Evolutionary conservation across 2,888 invertebrate species (phyloP).

Genomic region (Dryadula phaetusa): DNA sequence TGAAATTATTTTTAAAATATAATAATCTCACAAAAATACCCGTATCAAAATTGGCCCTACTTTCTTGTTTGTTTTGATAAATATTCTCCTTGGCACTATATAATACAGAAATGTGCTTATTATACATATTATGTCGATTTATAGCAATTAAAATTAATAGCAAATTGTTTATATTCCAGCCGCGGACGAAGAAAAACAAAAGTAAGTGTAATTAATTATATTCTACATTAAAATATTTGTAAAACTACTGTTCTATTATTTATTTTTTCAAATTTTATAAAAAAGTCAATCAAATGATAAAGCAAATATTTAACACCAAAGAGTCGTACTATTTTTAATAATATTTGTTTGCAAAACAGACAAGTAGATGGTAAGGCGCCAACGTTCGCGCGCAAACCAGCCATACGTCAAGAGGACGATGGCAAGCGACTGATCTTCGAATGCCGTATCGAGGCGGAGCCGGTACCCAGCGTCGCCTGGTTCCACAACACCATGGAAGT

Average conservation of each 20-base stretch:
- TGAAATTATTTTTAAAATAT: too few relatives aligned
- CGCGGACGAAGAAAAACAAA: slow-evolving; percentile 97
- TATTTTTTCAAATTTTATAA: too few relatives aligned
- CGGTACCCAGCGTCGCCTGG: slow-evolving; percentile 94
- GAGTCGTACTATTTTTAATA: too few relatives aligned
- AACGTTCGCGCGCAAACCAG: slow-evolving; percentile 98
- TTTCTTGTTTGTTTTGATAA: background rate
- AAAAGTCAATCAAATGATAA: background rate
- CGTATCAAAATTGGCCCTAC: too few relatives aligned
- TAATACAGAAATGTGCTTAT: background rate
- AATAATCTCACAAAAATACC: too few relatives aligned
- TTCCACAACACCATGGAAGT: slow-evolving; percentile 94
- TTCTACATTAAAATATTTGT: background rate
- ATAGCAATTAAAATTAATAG: slow-evolving; percentile 36
- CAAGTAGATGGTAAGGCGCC: slow-evolving; percentile 99
- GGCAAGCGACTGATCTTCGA: slow-evolving; percentile 97
- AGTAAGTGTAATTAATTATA: slow-evolving; percentile 88
- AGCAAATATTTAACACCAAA: too few relatives aligned
- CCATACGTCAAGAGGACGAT: slow-evolving; percentile 98
- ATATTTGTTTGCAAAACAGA: too few relatives aligned
- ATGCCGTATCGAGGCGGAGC: slow-evolving; percentile 97
- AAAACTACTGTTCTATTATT: too few relatives aligned
- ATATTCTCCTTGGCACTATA: background rate
- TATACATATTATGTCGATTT: background rate
- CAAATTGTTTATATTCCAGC: slow-evolving; percentile 86